Conservation (phyloP, 2,113 vertebrate species). For the Bufo bufo region DNA sequence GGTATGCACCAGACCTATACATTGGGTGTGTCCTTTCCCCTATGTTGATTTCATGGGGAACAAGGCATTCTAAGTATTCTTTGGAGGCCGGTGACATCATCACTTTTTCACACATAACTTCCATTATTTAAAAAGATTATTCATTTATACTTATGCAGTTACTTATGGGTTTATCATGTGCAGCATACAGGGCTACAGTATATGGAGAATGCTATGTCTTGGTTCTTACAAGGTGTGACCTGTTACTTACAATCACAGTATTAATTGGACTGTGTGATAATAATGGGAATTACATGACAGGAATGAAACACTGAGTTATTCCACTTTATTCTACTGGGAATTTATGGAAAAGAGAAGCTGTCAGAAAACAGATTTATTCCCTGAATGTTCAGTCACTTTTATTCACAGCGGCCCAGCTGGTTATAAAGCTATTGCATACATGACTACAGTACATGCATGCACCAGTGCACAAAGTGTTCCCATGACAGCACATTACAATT, state of each 20-base stretch:
- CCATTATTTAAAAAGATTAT: background rate
- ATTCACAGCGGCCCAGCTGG: constrained; percentile 26
- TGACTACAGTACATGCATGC: background rate
- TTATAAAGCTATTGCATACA: background rate
- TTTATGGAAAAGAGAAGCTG: constrained; percentile 4
- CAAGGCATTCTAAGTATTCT: too few relatives aligned
- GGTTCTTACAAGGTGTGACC: background rate
- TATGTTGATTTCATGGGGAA: too few relatives aligned
- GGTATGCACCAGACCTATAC: too few relatives aligned
- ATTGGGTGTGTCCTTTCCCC: too few relatives aligned
- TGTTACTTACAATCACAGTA: background rate
- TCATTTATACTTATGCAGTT: background rate
- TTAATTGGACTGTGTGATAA: background rate
- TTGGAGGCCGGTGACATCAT: background rate
- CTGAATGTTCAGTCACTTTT: constrained; percentile 22
- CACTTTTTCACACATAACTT: background rate
- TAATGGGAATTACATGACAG: background rate
- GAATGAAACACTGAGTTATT: background rate
- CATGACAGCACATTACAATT: background rate
- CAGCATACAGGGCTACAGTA: background rate
- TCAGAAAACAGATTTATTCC: constrained; percentile 18
- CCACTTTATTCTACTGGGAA: background rate
- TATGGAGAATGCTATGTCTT: background rate
- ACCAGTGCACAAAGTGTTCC: background rate
- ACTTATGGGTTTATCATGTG: background rate